phyloP scores from a whole-genome alignment of 2,113 vertebrate genomes.

The Hiodon tergisus region DNA sequence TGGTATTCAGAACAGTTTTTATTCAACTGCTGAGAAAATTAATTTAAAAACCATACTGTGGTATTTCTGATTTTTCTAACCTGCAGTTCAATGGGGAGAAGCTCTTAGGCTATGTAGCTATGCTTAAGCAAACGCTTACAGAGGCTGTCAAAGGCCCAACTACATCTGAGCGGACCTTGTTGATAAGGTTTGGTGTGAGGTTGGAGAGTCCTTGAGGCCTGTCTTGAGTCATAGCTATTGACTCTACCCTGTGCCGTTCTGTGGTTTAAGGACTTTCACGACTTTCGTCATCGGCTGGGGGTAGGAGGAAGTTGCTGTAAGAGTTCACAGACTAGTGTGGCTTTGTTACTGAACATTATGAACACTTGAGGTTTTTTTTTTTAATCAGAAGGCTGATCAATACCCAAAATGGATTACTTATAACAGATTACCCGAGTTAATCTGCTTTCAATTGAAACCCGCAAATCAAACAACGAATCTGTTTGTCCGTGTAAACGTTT shows the following conservation, averaged over 20 bases:
- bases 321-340: too few relatives aligned
- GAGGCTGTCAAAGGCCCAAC: too few relatives aligned
- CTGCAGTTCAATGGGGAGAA: not conserved
- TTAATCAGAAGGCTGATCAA: not conserved
- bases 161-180: too few relatives aligned
- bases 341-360: too few relatives aligned
- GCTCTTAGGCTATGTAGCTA: not conserved
- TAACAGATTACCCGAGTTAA: not conserved
- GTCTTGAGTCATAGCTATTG: too few relatives aligned
- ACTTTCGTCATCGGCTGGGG: too few relatives aligned
- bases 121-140: too few relatives aligned
- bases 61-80: not conserved
- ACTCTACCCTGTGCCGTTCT: too few relatives aligned
- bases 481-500: not conserved
- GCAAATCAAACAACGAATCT: not conserved
- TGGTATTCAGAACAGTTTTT: not conserved
- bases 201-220: too few relatives aligned
- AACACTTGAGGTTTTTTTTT: not conserved
- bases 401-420: not conserved
- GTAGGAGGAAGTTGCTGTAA: too few relatives aligned
- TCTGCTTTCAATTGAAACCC: not conserved
- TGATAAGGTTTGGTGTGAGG: too few relatives aligned
- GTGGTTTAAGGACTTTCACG: too few relatives aligned
- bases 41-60: not conserved
- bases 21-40: not conserved